Evolutionary conservation across 2,113 vertebrate species (phyloP).

Genomic region (Limanda limanda): DNA sequence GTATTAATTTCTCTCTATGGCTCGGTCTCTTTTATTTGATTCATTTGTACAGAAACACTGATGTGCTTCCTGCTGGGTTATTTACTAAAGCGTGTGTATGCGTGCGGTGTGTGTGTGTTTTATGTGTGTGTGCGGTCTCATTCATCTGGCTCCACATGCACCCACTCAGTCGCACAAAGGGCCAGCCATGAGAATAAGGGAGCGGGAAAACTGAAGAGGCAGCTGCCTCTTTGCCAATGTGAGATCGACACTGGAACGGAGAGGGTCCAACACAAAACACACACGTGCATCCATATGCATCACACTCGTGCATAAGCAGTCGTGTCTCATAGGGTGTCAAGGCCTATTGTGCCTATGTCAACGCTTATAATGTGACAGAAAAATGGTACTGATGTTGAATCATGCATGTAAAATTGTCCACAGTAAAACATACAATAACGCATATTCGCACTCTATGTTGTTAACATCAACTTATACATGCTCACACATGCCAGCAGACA

Average conservation of each 20-base stretch:
- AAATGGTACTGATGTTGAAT: slow-evolving; percentile 4
- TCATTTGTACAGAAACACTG: slow-evolving; percentile 75
- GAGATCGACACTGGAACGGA: slow-evolving; percentile 67
- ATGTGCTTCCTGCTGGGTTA: slow-evolving; percentile 78
- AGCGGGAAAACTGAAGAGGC: slow-evolving; percentile 77
- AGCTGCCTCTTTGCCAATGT: slow-evolving; percentile 79
- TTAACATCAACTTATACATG: slow-evolving; percentile 45
- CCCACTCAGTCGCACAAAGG: slow-evolving; percentile 79
- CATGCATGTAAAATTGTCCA: slow-evolving; percentile 5
- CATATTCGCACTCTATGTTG: slow-evolving; percentile 12
- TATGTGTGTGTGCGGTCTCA: slow-evolving; percentile 66
- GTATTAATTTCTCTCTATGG: slow-evolving; percentile 62
- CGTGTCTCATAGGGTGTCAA: slow-evolving; percentile 20
- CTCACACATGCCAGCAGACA: slow-evolving; percentile 38
- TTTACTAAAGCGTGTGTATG: slow-evolving; percentile 71
- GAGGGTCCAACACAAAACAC: slow-evolving; percentile 75
- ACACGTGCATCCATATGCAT: slow-evolving; percentile 71
- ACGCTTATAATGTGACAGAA: background rate
- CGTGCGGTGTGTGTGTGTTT: slow-evolving; percentile 48
- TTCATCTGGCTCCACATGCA: slow-evolving; percentile 82
- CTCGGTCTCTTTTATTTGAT: slow-evolving; percentile 59
- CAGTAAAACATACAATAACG: slow-evolving; percentile 31
- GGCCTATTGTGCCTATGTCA: slow-evolving; percentile 1
- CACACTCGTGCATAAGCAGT: slow-evolving; percentile 28
- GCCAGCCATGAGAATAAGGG: slow-evolving; percentile 70